Conservation (phyloP, 2,888 invertebrate genomes). For the Platyscelio sp. region DNA sequence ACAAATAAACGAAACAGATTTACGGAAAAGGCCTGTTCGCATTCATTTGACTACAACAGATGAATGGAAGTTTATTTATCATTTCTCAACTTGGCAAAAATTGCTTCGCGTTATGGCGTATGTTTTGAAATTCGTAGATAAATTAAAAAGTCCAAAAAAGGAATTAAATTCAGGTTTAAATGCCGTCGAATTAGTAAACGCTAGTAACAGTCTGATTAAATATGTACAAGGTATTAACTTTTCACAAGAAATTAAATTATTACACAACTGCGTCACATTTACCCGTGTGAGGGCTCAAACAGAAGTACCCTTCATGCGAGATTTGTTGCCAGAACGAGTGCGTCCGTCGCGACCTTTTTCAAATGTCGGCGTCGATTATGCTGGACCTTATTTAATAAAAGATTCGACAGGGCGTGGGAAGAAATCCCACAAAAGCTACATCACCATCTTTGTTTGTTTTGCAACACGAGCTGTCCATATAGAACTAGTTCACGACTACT, state of each 20-base stretch:
- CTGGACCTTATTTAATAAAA: neutral
- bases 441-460: neutral
- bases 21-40: neutral
- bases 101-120: neutral
- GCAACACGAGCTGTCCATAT: constrained; percentile 4
- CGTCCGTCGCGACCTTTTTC: neutral
- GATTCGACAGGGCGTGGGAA: neutral
- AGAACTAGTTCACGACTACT: constrained; percentile 11
- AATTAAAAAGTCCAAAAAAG: neutral
- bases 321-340: neutral
- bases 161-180: no score
- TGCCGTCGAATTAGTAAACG: neutral
- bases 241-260: no score
- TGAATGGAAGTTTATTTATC: neutral
- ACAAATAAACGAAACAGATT: neutral
- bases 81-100: neutral
- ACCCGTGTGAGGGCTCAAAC: neutral
- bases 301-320: neutral
- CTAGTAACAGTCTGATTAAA: no score
- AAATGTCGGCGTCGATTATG: neutral
- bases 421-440: neutral
- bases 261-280: neutral
- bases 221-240: no score
- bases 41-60: neutral
- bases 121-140: constrained; percentile 4